Evolutionary conservation across 2,797 vertebrate genomes (phyloP), one percentile per base, ranked within the genome.

Genomic region (Pogonophryne albipinna): DNA sequence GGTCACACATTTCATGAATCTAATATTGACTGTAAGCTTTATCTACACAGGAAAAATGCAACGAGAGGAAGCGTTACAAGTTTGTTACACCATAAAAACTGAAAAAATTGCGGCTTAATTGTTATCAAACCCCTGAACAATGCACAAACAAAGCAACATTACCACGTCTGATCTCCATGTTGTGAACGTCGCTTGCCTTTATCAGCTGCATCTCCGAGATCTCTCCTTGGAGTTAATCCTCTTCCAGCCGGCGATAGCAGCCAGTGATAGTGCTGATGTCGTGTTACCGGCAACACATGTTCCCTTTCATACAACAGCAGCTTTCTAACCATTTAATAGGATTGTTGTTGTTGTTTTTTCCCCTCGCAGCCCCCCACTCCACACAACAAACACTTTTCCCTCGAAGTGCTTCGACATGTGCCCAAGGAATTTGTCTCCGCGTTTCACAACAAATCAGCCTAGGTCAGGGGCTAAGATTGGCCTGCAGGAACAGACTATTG

Each of bases 381-480:
- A 52, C 89, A 90, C 89, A 94, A 94, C 92, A 91, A 88, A 91
- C 89, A 83, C 80, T 91, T 89, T 85, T 85, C 93, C 34, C 92
- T 91, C 62, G 88, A 91, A 93, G 93, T 87, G 89, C 59, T 92
- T 92, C 87, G 79, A 91, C 91, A 88, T 92, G 84, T 85, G 91
- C 87, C 88, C 89, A 74, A 87, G 89, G 93, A 94, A 87, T 91
- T 87, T 91, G 88, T 87, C 83, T 83, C 73, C 1, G 70, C 66
- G 49, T 89, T 91, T 90, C 90, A 80, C 85, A 89, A 92, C 92
- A 94, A 91, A 94, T 91, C 90, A 92, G 78, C 86, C 82, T 13
- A 76, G 92, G 94, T 95, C 92, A 93, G 90, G 76, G 93, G 93
- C 88, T 93, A 95, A 95, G 91, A 91, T 71, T 93, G 94, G 95